A percentile compares a stretch with the other conserved stretches of the same genome.
Evolutionary conservation across 2,888 invertebrate genomes (phyloP).

Genomic region (Laothoe populi): DNA sequence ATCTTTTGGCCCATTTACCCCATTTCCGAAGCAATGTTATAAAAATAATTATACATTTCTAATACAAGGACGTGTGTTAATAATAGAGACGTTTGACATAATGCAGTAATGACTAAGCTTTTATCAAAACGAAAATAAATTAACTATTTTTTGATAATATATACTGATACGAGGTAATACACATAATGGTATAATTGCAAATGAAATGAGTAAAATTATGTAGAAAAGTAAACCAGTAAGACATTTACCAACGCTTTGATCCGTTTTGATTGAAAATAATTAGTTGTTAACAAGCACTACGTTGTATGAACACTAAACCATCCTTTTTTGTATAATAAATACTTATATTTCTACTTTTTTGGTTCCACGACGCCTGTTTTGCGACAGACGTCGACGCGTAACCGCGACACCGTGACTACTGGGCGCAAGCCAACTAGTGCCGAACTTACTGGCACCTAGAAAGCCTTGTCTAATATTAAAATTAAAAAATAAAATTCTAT

Average conservation of each 20-base stretch:
- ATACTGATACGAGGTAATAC: constrained; percentile 25
- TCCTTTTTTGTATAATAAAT: constrained; percentile 56
- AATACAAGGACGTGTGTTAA: constrained; percentile 6
- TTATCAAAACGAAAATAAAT: background rate
- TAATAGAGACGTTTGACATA: constrained; percentile 57
- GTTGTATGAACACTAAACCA: constrained; percentile 58
- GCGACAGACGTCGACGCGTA: constrained; percentile 66
- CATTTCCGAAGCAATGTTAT: background rate
- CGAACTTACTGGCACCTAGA: constrained; percentile 60
- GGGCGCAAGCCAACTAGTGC: constrained; percentile 68
- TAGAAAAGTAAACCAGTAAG: constrained; percentile 61
- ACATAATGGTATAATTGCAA: constrained; percentile 42
- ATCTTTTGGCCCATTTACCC: background rate
- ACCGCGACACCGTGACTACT: constrained; percentile 69
- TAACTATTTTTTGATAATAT: constrained; percentile 9
- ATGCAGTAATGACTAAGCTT: constrained; percentile 64
- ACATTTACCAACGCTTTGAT: constrained; percentile 47
- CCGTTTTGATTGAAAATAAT: constrained; percentile 40
- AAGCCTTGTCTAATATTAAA: constrained; percentile 41
- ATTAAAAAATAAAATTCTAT: background rate
- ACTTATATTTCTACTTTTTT: constrained; percentile 55
- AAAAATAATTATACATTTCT: background rate
- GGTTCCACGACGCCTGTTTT: constrained; percentile 53
- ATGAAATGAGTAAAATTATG: constrained; percentile 38
- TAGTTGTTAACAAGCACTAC: constrained; percentile 46